These are phyloP conservation scores for Ictalurus punctatus DNA, from an alignment of 2,113 vertebrate genomes.

Conservation along the genomic window DNA sequence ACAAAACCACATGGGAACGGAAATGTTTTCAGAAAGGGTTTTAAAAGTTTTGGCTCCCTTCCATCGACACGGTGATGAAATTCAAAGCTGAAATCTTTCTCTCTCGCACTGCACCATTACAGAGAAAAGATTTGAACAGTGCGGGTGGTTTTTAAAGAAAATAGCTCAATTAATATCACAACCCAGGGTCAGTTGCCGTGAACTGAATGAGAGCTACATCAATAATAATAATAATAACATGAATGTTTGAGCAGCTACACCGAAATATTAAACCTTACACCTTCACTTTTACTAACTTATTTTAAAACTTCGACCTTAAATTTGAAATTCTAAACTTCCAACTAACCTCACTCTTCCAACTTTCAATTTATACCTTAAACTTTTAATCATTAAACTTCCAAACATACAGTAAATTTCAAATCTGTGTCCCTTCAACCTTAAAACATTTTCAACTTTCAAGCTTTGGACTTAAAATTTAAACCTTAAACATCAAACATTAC, in stretches of 20 bases:
- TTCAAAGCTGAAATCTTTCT: neutral
- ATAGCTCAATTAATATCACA: neutral
- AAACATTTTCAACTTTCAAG: too few species aligned
- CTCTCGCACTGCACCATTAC: neutral
- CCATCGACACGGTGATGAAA: neutral
- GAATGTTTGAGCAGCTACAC: neutral
- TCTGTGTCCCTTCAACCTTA: too few species aligned
- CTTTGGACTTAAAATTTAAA: too few species aligned
- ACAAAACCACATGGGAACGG: slow-evolving; percentile 2
- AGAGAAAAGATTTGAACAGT: neutral
- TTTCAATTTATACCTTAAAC: neutral
- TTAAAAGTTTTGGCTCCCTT: neutral
- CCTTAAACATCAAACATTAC: too few species aligned
- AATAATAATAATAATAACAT: neutral
- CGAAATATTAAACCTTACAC: neutral
- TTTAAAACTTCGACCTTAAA: neutral
- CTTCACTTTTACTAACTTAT: neutral
- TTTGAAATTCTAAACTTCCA: neutral
- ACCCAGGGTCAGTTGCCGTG: neutral
- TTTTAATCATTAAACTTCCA: too few species aligned
- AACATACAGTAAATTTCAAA: too few species aligned
- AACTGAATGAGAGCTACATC: neutral
- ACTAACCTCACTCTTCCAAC: neutral
- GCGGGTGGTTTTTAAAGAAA: too few species aligned
- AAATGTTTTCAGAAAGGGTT: neutral